These are phyloP conservation scores for Callosobruchus maculatus DNA, from an alignment of 2,888 invertebrate species.

Conservation along the genomic window DNA sequence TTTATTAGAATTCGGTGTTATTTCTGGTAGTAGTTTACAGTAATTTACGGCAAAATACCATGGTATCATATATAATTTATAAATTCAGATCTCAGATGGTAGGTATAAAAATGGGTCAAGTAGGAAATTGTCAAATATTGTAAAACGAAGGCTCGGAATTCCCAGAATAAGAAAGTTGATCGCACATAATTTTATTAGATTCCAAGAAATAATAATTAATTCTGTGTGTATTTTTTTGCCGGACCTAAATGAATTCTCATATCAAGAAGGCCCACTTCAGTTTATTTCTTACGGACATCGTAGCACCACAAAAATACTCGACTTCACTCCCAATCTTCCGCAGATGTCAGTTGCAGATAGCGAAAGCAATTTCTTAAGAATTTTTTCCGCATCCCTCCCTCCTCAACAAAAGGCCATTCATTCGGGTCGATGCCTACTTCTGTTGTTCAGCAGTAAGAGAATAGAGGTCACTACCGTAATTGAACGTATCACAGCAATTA, in stretches of 20 bases:
- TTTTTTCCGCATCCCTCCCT: neutral
- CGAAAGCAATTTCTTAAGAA: neutral
- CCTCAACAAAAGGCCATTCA: neutral
- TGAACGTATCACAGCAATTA: neutral
- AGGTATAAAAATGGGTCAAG: too few relatives aligned
- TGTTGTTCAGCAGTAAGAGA: neutral
- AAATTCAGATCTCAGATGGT: too few relatives aligned
- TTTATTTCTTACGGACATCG: neutral
- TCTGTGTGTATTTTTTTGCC: neutral
- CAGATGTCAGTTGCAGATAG: neutral
- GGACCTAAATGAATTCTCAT: neutral
- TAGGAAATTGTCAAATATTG: too few relatives aligned
- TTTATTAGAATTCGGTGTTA: too few relatives aligned
- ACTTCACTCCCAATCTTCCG: neutral
- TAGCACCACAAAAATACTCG: neutral
- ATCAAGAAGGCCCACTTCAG: neutral
- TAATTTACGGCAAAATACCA: too few relatives aligned
- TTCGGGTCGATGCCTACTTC: neutral
- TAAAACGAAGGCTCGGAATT: too few relatives aligned
- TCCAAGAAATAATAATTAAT: too few relatives aligned
- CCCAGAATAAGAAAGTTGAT: too few relatives aligned
- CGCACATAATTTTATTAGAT: too few relatives aligned
- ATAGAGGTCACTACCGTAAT: neutral
- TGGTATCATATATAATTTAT: too few relatives aligned
- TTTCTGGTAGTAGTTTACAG: too few relatives aligned